Evolutionary conservation across 1,140 invertebrate species (phyloP), one percentile per base, ranked within the genome.

Genomic region (Monochamus saltuarius): DNA sequence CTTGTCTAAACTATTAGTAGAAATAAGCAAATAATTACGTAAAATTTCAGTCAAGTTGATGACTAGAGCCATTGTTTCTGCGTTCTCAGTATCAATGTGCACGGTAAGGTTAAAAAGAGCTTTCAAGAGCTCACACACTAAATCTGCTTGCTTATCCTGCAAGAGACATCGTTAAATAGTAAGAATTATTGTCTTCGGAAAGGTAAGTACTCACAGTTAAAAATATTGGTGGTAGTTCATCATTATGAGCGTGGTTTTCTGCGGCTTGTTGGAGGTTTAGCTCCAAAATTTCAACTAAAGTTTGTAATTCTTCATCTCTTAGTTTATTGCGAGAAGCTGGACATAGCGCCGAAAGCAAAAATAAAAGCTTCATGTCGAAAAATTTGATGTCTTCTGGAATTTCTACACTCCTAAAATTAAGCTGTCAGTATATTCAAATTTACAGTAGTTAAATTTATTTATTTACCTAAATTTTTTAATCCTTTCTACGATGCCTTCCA

Each of bases 361-460:
- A 97, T 45, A 97, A 75, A 55, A 96, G 80, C 78, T 92, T 89
- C 80, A 95, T 87, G 70, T 96, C 90, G 80, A 89, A 97, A 67
- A 90, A 86, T 79, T 92, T 91, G 16, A 95, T 81, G 49, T 90
- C 84, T 73, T 86, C 79, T 16, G 86, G 83, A 59, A 81, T 76
- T 17, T 75, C 70, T 61, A 78, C 71, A 53, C 83, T 76, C 62
- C 78, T 81, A 53, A 61, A 46, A 37, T n/a, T n/a, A 37, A 53
- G 22, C 46, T 34, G 4, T 1, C 10, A 57, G 13, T 11, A 50
- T 53, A 43, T 29, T 7, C 6, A n/a, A n/a, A n/a, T 3, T 9
- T n/a, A 9, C 9, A 34, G 1, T 14, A 29, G 45, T 35, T 46
- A 56, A 57, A 56, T n/a, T n/a, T 38, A 66, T 37, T 42, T 51